A percentile compares a stretch with the other conserved stretches of the same genome.
phyloP scores from a whole-genome alignment of 2,113 vertebrate species.

The Grus americana region DNA sequence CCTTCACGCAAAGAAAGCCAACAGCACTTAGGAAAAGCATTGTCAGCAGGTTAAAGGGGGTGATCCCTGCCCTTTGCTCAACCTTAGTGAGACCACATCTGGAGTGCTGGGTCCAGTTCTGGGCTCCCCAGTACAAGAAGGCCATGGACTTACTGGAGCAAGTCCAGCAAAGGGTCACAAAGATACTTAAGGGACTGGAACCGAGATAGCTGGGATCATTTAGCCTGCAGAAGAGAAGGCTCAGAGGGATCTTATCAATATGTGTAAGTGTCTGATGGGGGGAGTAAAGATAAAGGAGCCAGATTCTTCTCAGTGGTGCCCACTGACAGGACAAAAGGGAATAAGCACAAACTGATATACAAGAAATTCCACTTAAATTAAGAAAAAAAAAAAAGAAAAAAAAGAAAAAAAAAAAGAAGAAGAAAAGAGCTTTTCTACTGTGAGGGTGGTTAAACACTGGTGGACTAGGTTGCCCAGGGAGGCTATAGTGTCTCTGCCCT shows the following conservation, averaged over 20 bases:
- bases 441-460: background rate
- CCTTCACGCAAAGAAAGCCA: background rate
- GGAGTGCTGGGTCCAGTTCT: background rate
- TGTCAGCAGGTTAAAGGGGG: background rate
- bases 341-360: background rate
- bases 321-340: background rate
- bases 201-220: background rate
- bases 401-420: background rate
- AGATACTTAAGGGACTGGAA: background rate
- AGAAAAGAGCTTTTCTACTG: background rate
- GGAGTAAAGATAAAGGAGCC: background rate
- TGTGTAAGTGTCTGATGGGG: background rate
- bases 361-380: background rate
- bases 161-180: background rate
- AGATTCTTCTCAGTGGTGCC: background rate
- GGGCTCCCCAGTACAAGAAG: background rate
- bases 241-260: background rate
- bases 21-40: background rate
- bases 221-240: background rate
- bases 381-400: too few relatives aligned
- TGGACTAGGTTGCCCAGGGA: background rate
- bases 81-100: background rate
- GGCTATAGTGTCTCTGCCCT: background rate
- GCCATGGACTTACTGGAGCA: background rate
- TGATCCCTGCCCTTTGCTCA: background rate